Evolutionary conservation across 1,140 invertebrate genomes (phyloP), one percentile per base, ranked within the genome.

Genomic region (Aphis craccivora): DNA sequence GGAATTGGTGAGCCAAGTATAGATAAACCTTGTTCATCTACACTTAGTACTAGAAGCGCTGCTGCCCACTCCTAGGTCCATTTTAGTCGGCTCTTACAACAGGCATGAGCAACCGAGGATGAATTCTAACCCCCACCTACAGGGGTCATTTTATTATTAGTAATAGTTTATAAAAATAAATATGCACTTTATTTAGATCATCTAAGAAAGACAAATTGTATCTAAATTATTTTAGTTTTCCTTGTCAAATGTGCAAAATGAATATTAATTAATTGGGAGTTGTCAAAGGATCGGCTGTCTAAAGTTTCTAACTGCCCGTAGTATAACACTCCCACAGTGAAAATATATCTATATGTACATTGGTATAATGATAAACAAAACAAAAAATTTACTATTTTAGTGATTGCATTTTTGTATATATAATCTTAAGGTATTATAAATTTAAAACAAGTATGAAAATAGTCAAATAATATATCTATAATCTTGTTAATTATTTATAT

Each of bases 201-300:
- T 93, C 91, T 30, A 86, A 86, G 81, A 93, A 93, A 25, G 51
- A 86, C 51, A 53, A 84, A 30, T 86, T 40, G 91, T 48, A 86
- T 55, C 81, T 93, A 93, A n/a, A 55, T 86, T 45, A 23, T 86
- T 93, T 93, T 93, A 93, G 37, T n/a, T 55, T 86, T 37, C 37
- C 81, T 30, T 86, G 81, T 93, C 81, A 40, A 6, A 43, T 84
- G 37, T 86, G 81, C 81, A 40, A 86, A 51, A 93, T 93, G 43
- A 93, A 6, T 48, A 48, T 22, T 55, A 55, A 67, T 67, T n/a
- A 67, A 90, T 43, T 86, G n/a, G 81, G 35, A 93, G 91, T 30
- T 93, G 91, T 93, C 91, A 93, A 86, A 43, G 91, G 91, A 93
- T 93, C 91, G 51, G 81, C 91, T 93, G 81, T 93, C 25, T 86